A percentile compares a stretch with the other conserved stretches of the same genome.
These are phyloP conservation scores for Adineta ricciae DNA, from an alignment of 2,888 invertebrate species.

Conservation along the genomic window DNA sequence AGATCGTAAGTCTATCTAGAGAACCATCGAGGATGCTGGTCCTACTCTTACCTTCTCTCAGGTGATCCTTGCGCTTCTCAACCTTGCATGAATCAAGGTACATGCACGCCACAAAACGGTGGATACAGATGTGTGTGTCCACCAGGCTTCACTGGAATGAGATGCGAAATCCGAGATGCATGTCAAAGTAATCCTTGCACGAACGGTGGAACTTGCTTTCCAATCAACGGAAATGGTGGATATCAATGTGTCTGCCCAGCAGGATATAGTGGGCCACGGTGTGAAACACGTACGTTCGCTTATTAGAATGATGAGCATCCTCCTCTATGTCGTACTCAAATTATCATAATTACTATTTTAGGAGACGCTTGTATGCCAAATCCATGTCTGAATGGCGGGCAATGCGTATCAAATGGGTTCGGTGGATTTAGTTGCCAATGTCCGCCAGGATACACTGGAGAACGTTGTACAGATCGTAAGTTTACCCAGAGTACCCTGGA, in stretches of 20 bases:
- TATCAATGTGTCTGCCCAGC: slow-evolving; percentile 34
- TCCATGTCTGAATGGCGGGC: slow-evolving; percentile 16
- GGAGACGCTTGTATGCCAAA: background rate
- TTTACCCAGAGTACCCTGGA: too few species aligned
- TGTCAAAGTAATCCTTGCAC: slow-evolving; percentile 35
- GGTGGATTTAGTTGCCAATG: slow-evolving; percentile 21
- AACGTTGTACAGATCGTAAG: slow-evolving; percentile 23
- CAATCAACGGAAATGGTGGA: background rate
- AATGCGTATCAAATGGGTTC: background rate
- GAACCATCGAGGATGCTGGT: too few species aligned
- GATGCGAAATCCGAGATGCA: slow-evolving; percentile 35
- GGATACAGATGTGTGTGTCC: slow-evolving; percentile 33
- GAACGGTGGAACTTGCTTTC: background rate
- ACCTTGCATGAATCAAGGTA: slow-evolving; percentile 29
- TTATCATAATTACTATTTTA: too few species aligned
- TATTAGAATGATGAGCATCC: too few species aligned
- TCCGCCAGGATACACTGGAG: background rate
- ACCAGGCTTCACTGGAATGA: slow-evolving; percentile 33
- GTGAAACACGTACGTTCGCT: slow-evolving; percentile 34
- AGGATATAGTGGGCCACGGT: slow-evolving; percentile 35
- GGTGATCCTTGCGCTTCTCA: slow-evolving; percentile 26
- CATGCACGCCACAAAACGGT: background rate
- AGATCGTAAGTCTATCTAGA: slow-evolving; percentile 27
- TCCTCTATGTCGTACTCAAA: too few species aligned
- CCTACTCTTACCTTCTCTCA: background rate